A percentile compares a stretch with the other conserved stretches of the same genome.
Evolutionary conservation across 2,888 invertebrate species (phyloP).

Genomic region (Diarsia dahlii): DNA sequence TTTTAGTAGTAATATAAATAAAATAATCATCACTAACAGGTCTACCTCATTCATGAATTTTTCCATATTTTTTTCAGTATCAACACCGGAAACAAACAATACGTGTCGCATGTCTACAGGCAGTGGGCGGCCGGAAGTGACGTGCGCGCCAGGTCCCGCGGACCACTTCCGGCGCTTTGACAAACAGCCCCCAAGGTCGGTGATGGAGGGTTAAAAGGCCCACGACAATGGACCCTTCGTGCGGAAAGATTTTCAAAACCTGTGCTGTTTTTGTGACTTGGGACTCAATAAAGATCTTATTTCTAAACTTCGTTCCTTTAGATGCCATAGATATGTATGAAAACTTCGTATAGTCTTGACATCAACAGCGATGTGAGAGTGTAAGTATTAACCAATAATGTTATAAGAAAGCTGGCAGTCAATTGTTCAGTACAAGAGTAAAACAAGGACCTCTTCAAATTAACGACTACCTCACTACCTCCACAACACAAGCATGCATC

Average conservation of each 20-base stretch:
- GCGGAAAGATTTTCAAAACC: conserved; percentile 46
- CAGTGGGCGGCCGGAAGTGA: conserved; percentile 75
- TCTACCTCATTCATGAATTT: background rate
- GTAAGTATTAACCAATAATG: background rate
- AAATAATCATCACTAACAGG: background rate
- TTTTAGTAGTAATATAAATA: too few relatives aligned
- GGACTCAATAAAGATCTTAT: conserved; percentile 20
- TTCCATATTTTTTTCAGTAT: conserved; percentile 57
- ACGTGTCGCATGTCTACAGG: conserved; percentile 73
- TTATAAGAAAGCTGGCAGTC: background rate
- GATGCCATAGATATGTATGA: background rate
- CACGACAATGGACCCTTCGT: conserved; percentile 39
- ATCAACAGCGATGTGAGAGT: background rate
- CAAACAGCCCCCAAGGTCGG: conserved; percentile 77
- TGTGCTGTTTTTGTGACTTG: conserved; percentile 35
- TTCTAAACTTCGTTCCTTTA: background rate
- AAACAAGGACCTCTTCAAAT: background rate
- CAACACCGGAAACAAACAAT: conserved; percentile 70
- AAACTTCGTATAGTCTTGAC: background rate
- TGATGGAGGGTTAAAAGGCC: conserved; percentile 70
- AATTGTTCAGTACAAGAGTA: background rate
- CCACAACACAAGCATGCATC: conserved; percentile 8
- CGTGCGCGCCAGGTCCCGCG: conserved; percentile 73
- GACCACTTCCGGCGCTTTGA: conserved; percentile 83
- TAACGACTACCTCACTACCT: background rate